phyloP scores from a whole-genome alignment of 1,140 invertebrate species.

The Bathynomus jamesi region DNA sequence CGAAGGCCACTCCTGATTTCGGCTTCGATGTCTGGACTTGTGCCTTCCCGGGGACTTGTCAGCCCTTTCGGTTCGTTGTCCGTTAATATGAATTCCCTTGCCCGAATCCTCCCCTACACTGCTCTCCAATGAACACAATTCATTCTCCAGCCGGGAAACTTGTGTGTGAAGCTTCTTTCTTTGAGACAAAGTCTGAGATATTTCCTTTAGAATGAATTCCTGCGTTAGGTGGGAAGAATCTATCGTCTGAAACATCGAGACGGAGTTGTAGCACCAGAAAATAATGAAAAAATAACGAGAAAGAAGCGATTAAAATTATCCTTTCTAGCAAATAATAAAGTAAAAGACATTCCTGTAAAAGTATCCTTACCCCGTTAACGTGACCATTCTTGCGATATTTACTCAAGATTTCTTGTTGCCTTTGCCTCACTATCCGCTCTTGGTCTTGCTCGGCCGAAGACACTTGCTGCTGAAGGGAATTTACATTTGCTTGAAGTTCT shows the following conservation, averaged over 20 bases:
- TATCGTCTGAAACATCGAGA: constrained; percentile 17
- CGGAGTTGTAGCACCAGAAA: no score
- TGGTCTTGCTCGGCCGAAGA: constrained; percentile 57
- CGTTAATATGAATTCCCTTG: neutral
- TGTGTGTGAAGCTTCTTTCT: constrained; percentile 70
- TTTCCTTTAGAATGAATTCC: constrained; percentile 74
- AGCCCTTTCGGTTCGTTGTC: constrained; percentile 4
- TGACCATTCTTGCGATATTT: constrained; percentile 49
- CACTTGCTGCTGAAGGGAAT: constrained; percentile 72
- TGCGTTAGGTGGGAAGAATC: constrained; percentile 44
- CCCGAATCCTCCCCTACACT: constrained; percentile 53
- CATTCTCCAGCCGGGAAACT: constrained; percentile 63
- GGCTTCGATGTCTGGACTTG: constrained; percentile 46
- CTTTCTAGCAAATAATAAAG: no score
- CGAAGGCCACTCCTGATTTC: constrained; percentile 82
- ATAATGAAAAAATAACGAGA: no score
- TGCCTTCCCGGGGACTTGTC: constrained; percentile 36
- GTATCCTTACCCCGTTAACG: constrained; percentile 43
- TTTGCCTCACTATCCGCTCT: constrained; percentile 55
- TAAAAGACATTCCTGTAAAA: no score
- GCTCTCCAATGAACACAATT: constrained; percentile 60
- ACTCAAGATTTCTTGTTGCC: constrained; percentile 60
- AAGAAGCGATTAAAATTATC: no score
- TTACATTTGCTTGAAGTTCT: constrained; percentile 76
- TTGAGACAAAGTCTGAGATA: constrained; percentile 67